A percentile compares a stretch with the other conserved stretches of the same genome.
phyloP scores from a whole-genome alignment of 2,888 invertebrate species.

The Acholoe squamosa region DNA sequence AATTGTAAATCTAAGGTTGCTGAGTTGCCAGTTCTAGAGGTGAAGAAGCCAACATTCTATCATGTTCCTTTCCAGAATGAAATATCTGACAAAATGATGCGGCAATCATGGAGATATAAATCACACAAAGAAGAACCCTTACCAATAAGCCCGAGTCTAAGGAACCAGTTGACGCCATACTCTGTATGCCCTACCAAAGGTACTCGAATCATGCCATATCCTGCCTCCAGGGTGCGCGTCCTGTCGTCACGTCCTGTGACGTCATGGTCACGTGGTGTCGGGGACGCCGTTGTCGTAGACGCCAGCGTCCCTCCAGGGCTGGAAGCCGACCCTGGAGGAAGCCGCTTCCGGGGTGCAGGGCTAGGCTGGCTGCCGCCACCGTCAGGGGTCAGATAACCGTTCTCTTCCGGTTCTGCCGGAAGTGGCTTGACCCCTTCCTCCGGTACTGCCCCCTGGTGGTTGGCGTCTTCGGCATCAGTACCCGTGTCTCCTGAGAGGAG shows the following conservation, averaged over 20 bases:
- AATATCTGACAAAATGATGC: too few relatives aligned
- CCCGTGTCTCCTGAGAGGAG: constrained; percentile 9
- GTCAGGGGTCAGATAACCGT: constrained; percentile 20
- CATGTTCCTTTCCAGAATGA: too few relatives aligned
- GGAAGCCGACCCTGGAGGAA: not conserved
- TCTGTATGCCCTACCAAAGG: not conserved
- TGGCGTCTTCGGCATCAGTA: not conserved
- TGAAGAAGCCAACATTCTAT: too few relatives aligned
- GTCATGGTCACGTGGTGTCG: not conserved
- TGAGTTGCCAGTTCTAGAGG: too few relatives aligned
- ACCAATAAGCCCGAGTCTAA: constrained; percentile 48
- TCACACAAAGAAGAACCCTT: too few relatives aligned
- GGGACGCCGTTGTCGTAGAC: not conserved
- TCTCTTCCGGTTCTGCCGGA: constrained; percentile 33
- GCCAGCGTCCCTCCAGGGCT: not conserved
- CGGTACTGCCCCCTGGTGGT: not conserved
- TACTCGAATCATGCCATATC: not conserved
- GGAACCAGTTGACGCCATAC: constrained; percentile 54
- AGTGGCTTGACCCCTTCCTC: constrained; percentile 1
- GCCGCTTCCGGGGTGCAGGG: constrained; percentile 1
- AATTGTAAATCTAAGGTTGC: too few relatives aligned
- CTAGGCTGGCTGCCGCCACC: constrained; percentile 2
- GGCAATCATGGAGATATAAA: too few relatives aligned
- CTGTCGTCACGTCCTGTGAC: not conserved
- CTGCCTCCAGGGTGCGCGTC: constrained; percentile 39